A percentile compares a stretch with the other conserved stretches of the same genome.
phyloP scores from a whole-genome alignment of 2,113 vertebrate genomes.

The Cyprinodon tularosa region DNA sequence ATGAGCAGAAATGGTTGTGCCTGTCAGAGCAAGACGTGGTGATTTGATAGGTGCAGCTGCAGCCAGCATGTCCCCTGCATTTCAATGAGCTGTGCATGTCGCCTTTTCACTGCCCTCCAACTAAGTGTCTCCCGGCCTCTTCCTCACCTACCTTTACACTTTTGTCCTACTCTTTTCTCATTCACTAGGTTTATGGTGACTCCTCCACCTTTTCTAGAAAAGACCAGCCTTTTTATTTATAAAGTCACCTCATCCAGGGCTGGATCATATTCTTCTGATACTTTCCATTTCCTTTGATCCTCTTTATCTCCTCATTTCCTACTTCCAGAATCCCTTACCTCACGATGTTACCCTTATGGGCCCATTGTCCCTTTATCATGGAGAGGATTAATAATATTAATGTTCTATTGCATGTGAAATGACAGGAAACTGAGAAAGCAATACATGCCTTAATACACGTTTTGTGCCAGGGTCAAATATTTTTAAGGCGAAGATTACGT shows the following conservation, averaged over 20 bases:
- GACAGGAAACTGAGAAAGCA: slow-evolving; percentile 40
- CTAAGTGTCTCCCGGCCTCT: slow-evolving; percentile 43
- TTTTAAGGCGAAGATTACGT: not conserved
- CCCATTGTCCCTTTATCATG: not conserved
- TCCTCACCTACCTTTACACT: slow-evolving; percentile 36
- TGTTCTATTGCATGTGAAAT: slow-evolving; percentile 17
- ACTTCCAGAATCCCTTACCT: not conserved
- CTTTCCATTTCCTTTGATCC: slow-evolving; percentile 1
- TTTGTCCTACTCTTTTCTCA: slow-evolving; percentile 22
- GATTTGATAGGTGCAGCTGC: slow-evolving; percentile 86
- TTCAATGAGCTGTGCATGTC: slow-evolving; percentile 78
- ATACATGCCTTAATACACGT: slow-evolving; percentile 32
- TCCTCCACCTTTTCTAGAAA: slow-evolving; percentile 15
- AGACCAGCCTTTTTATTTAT: not conserved
- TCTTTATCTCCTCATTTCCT: not conserved
- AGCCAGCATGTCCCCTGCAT: slow-evolving; percentile 81
- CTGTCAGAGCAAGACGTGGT: slow-evolving; percentile 72
- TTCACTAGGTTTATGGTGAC: slow-evolving; percentile 33
- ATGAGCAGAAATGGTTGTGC: slow-evolving; percentile 47
- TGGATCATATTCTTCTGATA: slow-evolving; percentile 10
- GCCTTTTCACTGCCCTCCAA: slow-evolving; percentile 56
- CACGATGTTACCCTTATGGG: not conserved
- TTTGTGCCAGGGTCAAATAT: no score
- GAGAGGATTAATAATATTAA: not conserved
- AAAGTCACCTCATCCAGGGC: slow-evolving; percentile 8